Conservation (phyloP, 2,888 invertebrate genomes). For the Ganaspis brasiliensis region DNA sequence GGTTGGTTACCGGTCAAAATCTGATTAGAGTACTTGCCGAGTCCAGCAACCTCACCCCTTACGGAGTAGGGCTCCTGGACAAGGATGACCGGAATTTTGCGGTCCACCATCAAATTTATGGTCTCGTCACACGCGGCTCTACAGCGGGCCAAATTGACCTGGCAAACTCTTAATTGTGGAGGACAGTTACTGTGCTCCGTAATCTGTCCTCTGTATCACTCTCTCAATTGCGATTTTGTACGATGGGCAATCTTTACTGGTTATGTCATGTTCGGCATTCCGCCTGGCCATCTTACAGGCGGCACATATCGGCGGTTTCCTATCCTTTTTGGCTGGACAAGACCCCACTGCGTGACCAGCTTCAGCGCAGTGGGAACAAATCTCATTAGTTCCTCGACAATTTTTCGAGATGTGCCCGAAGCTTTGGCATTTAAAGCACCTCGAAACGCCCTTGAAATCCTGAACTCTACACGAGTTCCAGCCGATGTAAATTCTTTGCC, state of each 20-base stretch:
- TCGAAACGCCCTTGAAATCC: conserved; percentile 49
- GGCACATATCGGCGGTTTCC: background rate
- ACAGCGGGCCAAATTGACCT: conserved; percentile 37
- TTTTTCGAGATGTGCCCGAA: conserved; percentile 53
- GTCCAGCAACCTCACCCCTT: background rate
- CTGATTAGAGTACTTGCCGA: background rate
- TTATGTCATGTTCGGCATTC: background rate
- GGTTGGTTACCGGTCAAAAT: background rate
- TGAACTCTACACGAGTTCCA: conserved; percentile 50
- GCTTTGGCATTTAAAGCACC: conserved; percentile 60
- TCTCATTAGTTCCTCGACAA: conserved; percentile 42
- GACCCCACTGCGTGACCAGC: conserved; percentile 17
- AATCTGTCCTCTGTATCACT: background rate
- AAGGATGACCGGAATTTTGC: background rate
- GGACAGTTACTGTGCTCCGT: background rate
- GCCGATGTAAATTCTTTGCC: conserved; percentile 21
- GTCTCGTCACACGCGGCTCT: background rate
- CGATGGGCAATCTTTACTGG: conserved; percentile 31
- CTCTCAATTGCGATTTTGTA: background rate
- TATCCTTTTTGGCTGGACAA: background rate
- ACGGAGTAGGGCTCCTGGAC: conserved; percentile 28
- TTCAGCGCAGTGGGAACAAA: conserved; percentile 51
- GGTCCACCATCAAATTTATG: background rate
- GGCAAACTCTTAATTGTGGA: conserved; percentile 24
- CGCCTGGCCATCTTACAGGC: conserved; percentile 24